These are phyloP conservation scores for Smittia aterrima DNA, from an alignment of 2,888 invertebrate species.

Conservation along the genomic window DNA sequence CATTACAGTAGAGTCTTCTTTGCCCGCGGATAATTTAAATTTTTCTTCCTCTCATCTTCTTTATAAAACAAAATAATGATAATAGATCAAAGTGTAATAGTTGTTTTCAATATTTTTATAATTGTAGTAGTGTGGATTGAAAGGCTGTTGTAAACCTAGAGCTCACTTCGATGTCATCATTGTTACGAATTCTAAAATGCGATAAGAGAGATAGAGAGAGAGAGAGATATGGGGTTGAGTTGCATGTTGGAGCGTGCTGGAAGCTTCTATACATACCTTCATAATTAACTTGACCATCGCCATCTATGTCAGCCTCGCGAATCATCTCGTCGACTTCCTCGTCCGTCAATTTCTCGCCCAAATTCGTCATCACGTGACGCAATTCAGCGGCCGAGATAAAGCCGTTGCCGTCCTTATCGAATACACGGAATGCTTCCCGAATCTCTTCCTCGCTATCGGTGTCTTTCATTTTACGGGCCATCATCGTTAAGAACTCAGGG, in stretches of 20 bases:
- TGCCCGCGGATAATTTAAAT: neutral
- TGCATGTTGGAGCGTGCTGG: neutral
- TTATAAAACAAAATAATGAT: conserved; percentile 40
- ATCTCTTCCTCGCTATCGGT: conserved; percentile 99
- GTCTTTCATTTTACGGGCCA: conserved; percentile 99
- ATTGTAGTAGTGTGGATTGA: conserved; percentile 53
- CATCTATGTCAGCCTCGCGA: conserved; percentile 97
- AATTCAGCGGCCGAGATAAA: conserved; percentile 98
- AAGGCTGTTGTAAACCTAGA: conserved; percentile 54
- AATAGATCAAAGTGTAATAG: conserved; percentile 35
- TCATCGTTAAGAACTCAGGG: conserved; percentile 99
- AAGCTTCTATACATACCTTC: conserved; percentile 46
- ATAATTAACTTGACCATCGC: conserved; percentile 88
- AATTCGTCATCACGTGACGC: conserved; percentile 99
- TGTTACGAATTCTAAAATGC: conserved; percentile 92
- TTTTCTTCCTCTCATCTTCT: neutral
- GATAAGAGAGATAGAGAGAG: conserved; percentile 46
- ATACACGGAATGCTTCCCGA: conserved; percentile 97
- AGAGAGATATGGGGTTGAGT: neutral
- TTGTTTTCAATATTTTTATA: conserved; percentile 17
- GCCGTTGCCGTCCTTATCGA: conserved; percentile 99
- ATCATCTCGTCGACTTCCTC: conserved; percentile 99
- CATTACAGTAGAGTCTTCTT: too few relatives aligned
- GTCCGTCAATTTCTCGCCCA: conserved; percentile 98
- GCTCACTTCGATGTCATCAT: conserved; percentile 99